Evolutionary conservation across 2,888 invertebrate genomes (phyloP).

Genomic region (Eupithecia insigniata): DNA sequence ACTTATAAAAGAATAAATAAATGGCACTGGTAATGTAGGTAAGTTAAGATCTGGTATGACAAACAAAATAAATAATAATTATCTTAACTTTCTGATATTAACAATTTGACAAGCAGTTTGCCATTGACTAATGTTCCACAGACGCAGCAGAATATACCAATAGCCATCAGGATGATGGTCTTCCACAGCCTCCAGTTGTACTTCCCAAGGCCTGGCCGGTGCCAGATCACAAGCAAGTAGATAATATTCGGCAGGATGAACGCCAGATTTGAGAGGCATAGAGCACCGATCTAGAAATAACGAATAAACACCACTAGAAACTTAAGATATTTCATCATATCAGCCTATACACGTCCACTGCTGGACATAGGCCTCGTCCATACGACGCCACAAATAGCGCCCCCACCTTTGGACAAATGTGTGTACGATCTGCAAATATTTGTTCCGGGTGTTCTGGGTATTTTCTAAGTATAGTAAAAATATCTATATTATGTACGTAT

Average conservation of each 20-base stretch:
- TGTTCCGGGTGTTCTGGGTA: no score
- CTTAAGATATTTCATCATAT: not conserved
- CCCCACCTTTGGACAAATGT: no score
- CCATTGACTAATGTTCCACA: constrained; percentile 58
- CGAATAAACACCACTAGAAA: not conserved
- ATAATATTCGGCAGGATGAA: constrained; percentile 64
- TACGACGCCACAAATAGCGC: no score
- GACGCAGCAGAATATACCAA: constrained; percentile 50
- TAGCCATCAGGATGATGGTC: constrained; percentile 29
- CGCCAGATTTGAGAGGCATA: constrained; percentile 65
- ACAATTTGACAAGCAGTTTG: not conserved
- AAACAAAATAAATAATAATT: not conserved
- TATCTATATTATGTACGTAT: no score
- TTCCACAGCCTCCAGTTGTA: constrained; percentile 58
- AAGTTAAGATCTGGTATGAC: not conserved
- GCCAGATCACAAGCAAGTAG: constrained; percentile 52
- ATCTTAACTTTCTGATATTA: not conserved
- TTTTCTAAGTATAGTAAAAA: no score
- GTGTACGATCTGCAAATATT: no score
- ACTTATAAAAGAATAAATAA: not conserved
- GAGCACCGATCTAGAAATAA: constrained; percentile 56
- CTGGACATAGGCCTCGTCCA: no score
- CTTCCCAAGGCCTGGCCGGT: constrained; percentile 59
- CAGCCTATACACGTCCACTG: no score
- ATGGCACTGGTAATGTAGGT: not conserved